Evolutionary conservation across 92 coral and sea anemone genomes (phyloP), one percentile per base, ranked within the genome.

Genomic region (Porites rus): DNA sequence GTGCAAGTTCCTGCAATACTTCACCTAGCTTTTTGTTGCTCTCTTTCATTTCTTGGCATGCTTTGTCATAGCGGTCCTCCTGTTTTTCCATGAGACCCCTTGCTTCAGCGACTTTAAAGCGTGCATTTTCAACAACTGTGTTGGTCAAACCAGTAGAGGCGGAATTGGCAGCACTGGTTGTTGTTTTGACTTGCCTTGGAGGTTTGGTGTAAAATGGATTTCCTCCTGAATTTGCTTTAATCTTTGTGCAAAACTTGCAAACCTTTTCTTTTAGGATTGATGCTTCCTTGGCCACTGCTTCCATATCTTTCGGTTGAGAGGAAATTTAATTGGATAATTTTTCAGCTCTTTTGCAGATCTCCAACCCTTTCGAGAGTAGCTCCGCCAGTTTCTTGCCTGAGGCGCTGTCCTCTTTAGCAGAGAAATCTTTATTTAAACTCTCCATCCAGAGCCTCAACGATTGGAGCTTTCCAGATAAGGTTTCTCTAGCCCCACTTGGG

Each of bases 11-110:
- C 52, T 73, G 31, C 17, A 83, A 53, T 51, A 61, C 79, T 51
- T 83, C 62, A 22, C 64, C 25, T 51, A 83, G 52, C 52, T 83
- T 50, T 63, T 72, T 73, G 54, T 83, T 83, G 14, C 63, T 60
- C 25, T 83, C 71, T 58, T 73, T 83, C 52, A 83, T 71, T 5
- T 73, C 59, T 18, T 74, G 3, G 73, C 72, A 61, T 13, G 80
- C 31, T 24, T 73, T 8, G 52, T 83, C 87, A 43, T 83, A 73
- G 76, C 76, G 86, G 11, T 69, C 5, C 77, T 81, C 69, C 60
- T 81, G 86, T 53, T 51, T 81, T 71, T 81, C 86, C n/a, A 81
- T n/a, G n/a, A 69, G 12, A 14, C 69, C 68, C 51, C 69, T 81
- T 24, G 86, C 46, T 54, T 81, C 77, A 17, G 77, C 77, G 54